These are phyloP conservation scores for Leptoteleia sp. DNA, from an alignment of 1,140 invertebrate species.

Conservation along the genomic window DNA sequence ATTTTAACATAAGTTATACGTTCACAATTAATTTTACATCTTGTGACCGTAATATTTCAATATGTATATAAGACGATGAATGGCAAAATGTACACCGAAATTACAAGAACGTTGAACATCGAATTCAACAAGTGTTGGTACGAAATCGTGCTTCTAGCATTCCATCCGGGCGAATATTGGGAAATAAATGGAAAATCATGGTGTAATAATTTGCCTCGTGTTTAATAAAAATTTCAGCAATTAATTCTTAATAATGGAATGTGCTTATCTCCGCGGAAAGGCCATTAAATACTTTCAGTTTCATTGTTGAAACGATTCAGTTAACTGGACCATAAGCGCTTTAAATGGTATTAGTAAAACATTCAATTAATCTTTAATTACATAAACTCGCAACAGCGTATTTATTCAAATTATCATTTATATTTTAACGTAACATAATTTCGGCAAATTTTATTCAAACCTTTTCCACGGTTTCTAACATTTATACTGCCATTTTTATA, in stretches of 20 bases:
- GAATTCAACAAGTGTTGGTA: constrained; percentile 50
- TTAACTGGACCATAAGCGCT: background rate
- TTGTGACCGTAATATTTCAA: no score
- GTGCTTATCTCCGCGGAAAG: constrained; percentile 1
- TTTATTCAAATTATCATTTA: no score
- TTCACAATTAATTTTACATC: background rate
- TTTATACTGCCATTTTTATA: background rate
- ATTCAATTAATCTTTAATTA: background rate
- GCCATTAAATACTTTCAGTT: constrained; percentile 24
- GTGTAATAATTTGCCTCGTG: constrained; percentile 17
- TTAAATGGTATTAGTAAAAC: background rate
- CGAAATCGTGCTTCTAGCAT: constrained; percentile 22
- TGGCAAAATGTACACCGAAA: constrained; percentile 10
- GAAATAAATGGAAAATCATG: constrained; percentile 38
- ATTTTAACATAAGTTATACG: background rate
- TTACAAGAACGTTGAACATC: constrained; percentile 40
- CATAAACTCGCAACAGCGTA: no score
- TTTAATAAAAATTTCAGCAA: constrained; percentile 24
- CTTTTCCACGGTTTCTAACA: no score
- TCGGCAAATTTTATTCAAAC: no score
- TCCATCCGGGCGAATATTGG: constrained; percentile 19
- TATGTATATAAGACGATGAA: no score
- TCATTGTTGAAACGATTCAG: constrained; percentile 2
- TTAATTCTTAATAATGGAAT: constrained; percentile 25
- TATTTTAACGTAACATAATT: no score